phyloP scores from a whole-genome alignment of 2,888 invertebrate genomes.

The Tetragonisca angustula region DNA sequence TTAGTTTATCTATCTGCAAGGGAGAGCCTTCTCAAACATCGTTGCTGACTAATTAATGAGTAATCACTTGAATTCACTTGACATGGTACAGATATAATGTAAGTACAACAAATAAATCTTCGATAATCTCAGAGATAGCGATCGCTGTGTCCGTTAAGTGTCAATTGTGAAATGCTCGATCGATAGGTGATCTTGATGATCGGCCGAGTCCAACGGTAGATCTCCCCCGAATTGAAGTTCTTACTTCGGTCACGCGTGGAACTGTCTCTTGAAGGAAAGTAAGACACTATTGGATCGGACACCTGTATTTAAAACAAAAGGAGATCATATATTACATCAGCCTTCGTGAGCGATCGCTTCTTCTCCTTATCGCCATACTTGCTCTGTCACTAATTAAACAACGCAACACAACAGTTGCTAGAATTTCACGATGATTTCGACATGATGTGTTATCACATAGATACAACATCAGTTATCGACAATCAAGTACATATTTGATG shows the following conservation, averaged over 20 bases:
- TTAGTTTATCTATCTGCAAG: conserved; percentile 23
- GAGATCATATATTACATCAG: conserved; percentile 9
- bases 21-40: neutral
- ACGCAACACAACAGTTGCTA: neutral
- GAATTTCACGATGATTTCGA: conserved; percentile 7
- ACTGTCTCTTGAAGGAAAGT: conserved; percentile 11
- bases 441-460: neutral
- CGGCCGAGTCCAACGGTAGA: neutral
- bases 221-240: neutral
- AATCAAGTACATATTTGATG: neutral
- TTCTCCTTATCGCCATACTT: conserved; percentile 50
- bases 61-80: neutral
- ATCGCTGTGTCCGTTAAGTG: neutral
- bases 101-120: neutral
- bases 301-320: conserved; percentile 62
- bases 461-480: neutral
- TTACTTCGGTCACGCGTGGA: neutral
- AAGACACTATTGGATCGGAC: conserved; percentile 21
- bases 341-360: neutral
- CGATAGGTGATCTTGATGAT: neutral
- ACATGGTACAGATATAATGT: conserved; percentile 16
- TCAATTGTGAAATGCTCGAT: neutral
- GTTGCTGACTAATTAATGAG: neutral
- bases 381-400: conserved; percentile 63
- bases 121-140: neutral